These are phyloP conservation scores for Misgurnus anguillicaudatus DNA, from an alignment of 2,113 vertebrate genomes.

Conservation along the genomic window DNA sequence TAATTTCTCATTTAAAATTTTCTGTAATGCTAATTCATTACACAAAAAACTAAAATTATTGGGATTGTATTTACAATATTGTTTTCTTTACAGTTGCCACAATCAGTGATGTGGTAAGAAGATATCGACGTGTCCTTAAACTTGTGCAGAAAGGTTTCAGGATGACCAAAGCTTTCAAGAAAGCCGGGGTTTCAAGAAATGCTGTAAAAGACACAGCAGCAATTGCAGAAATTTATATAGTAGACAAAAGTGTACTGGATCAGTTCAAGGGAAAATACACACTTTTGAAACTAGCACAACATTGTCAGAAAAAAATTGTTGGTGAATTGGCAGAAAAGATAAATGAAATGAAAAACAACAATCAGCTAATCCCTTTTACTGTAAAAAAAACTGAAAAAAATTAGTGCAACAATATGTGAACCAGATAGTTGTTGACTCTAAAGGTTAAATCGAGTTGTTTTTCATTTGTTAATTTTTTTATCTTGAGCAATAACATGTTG, in stretches of 20 bases:
- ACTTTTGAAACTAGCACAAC: conserved; percentile 5
- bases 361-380: too few species aligned
- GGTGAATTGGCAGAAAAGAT: too few species aligned
- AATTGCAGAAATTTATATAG: neutral
- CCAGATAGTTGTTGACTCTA: too few species aligned
- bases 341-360: too few species aligned
- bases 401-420: too few species aligned
- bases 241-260: neutral
- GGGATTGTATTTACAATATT: neutral
- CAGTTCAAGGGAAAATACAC: neutral
- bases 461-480: too few species aligned
- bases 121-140: neutral
- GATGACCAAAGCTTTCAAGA: neutral
- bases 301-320: neutral
- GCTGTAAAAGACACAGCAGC: neutral
- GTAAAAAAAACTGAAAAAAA: too few species aligned
- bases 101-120: neutral
- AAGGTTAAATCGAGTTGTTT: too few species aligned
- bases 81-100: conserved; percentile 2
- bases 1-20: too few species aligned
- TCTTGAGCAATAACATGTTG: too few species aligned
- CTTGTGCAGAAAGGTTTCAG: neutral
- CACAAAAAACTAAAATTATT: too few species aligned
- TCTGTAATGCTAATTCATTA: too few species aligned
- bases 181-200: neutral